Conservation (phyloP, 2,797 vertebrate genomes). For the Limosa lapponica region DNA sequence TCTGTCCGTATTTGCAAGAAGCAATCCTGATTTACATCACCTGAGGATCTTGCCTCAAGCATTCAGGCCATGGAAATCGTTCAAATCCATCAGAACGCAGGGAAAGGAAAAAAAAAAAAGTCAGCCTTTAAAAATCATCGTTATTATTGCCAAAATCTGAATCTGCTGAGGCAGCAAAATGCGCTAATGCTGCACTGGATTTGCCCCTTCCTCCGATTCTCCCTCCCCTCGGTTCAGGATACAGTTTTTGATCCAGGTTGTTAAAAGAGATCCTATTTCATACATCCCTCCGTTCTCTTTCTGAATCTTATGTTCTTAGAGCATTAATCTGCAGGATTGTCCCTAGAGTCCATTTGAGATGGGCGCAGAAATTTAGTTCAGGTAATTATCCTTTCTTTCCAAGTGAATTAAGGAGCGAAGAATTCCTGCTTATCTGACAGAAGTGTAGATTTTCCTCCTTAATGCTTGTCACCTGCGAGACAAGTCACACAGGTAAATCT, state of each 20-base stretch:
- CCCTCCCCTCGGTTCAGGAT: constrained; percentile 4
- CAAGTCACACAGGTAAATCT: constrained; percentile 57
- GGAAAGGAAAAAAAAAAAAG: neutral
- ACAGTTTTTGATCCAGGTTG: constrained; percentile 58
- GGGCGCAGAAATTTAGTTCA: constrained; percentile 66
- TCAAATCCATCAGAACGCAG: constrained; percentile 13
- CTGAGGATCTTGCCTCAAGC: neutral
- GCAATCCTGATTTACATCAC: neutral
- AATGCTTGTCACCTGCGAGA: constrained; percentile 65
- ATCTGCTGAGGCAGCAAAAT: neutral
- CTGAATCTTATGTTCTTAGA: constrained; percentile 65
- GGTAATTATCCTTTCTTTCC: constrained; percentile 67
- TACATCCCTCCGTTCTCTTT: constrained; percentile 23
- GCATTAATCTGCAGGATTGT: constrained; percentile 72
- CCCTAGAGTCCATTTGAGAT: constrained; percentile 71
- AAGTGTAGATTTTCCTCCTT: constrained; percentile 50
- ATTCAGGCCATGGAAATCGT: constrained; percentile 3
- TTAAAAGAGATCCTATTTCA: constrained; percentile 69
- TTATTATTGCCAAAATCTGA: neutral
- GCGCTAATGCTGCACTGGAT: neutral
- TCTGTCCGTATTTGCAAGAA: neutral
- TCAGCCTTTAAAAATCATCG: neutral
- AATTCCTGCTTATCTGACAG: constrained; percentile 58
- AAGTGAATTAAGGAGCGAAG: constrained; percentile 54
- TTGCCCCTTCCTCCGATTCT: constrained; percentile 15